Conservation (phyloP, 1,140 invertebrate species). For the Drosophila truncata region DNA sequence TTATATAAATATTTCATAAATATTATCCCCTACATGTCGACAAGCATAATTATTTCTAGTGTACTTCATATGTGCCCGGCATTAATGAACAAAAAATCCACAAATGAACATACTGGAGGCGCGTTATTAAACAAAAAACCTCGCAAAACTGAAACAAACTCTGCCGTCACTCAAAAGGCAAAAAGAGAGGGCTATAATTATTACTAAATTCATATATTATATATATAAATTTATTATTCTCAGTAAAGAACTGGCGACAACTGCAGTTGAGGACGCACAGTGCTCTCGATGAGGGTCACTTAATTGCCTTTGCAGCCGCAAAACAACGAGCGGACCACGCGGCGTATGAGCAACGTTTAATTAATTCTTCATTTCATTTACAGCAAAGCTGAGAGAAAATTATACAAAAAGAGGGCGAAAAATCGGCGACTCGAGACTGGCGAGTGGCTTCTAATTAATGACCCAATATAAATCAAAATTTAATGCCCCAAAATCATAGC, state of each 20-base stretch:
- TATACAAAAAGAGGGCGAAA: not conserved
- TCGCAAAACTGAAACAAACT: not conserved
- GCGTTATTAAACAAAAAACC: constrained; percentile 13
- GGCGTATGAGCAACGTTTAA: constrained; percentile 54
- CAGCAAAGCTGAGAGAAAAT: constrained; percentile 9
- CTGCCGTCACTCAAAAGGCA: constrained; percentile 5
- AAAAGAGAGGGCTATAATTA: not conserved
- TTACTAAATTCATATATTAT: not conserved
- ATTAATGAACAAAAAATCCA: constrained; percentile 27
- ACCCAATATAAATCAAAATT: constrained; percentile 69
- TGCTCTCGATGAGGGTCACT: constrained; percentile 54
- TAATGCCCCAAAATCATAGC: constrained; percentile 73
- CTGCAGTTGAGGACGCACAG: constrained; percentile 1
- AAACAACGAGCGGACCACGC: constrained; percentile 19
- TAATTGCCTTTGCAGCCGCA: constrained; percentile 49
- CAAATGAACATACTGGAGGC: constrained; percentile 10
- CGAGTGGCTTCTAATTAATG: constrained; percentile 64
- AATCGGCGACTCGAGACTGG: constrained; percentile 26
- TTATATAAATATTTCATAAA: too few relatives aligned
- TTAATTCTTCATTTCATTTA: constrained; percentile 49
- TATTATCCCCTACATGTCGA: too few relatives aligned
- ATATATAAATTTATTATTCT: not conserved
- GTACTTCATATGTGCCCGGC: constrained; percentile 10
- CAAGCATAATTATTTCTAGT: constrained; percentile 2
- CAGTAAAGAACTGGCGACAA: constrained; percentile 11